These are phyloP conservation scores for Paradisaea rubra DNA, from an alignment of 2,113 vertebrate species.

Conservation along the genomic window DNA sequence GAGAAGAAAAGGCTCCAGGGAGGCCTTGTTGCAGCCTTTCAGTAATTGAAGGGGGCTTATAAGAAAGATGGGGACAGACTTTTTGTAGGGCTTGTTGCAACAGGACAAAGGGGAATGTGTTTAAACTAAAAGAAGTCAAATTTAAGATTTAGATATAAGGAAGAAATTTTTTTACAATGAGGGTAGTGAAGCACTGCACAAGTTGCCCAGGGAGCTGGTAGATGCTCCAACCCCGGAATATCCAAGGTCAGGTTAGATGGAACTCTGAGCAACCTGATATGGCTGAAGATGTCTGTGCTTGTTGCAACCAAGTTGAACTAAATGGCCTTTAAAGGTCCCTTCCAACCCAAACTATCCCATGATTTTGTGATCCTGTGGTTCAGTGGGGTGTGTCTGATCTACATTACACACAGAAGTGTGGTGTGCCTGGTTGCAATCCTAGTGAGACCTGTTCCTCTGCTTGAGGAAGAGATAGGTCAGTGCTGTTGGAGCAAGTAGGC, in stretches of 20 bases:
- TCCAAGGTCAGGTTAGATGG: background rate
- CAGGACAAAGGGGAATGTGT: background rate
- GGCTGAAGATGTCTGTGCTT: background rate
- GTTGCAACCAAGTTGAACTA: background rate
- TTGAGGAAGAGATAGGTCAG: background rate
- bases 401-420: background rate
- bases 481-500: background rate
- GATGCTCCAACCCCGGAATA: background rate
- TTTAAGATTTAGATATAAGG: background rate
- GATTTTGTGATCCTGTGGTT: background rate
- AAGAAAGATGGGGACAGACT: background rate
- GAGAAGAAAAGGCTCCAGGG: background rate
- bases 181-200: background rate
- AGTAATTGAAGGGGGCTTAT: background rate
- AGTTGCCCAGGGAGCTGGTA: background rate
- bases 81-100: background rate
- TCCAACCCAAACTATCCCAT: background rate
- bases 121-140: background rate
- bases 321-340: background rate
- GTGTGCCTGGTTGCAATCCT: background rate
- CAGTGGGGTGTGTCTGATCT: too few species aligned
- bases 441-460: background rate
- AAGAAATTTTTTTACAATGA: background rate
- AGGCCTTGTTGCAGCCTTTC: background rate
- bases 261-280: background rate